Conservation (phyloP, 2,113 vertebrate species). For the Oenanthe oenanthe region DNA sequence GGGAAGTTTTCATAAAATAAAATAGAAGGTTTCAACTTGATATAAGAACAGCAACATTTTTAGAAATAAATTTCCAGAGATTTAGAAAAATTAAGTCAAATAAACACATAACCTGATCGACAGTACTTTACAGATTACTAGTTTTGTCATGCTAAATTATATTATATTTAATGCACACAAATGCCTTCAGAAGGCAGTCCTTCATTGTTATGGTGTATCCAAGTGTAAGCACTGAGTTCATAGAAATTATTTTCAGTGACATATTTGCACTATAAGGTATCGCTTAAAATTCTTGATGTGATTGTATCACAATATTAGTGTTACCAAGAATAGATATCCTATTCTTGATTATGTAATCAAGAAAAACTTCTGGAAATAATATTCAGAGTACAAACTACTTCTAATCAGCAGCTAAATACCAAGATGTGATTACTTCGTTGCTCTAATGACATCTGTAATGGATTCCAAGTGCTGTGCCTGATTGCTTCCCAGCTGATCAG, state of each 20-base stretch:
- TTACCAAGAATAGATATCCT: conserved; percentile 34
- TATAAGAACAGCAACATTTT: background rate
- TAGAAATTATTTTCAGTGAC: background rate
- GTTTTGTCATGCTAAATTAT: background rate
- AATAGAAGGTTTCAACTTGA: background rate
- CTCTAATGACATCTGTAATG: conserved; percentile 62
- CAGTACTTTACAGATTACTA: background rate
- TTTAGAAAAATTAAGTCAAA: background rate
- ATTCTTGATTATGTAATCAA: conserved; percentile 71
- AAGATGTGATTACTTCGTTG: conserved; percentile 69
- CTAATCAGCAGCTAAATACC: conserved; percentile 74
- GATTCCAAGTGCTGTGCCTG: conserved; percentile 62
- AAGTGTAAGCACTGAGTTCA: background rate
- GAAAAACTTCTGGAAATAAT: conserved; percentile 63
- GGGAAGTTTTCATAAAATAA: background rate
- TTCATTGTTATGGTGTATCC: background rate
- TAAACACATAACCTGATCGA: background rate
- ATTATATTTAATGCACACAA: background rate
- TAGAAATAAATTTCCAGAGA: background rate
- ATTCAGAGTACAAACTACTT: conserved; percentile 65
- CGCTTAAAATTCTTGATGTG: background rate
- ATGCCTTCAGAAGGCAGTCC: background rate
- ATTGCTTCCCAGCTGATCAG: conserved; percentile 63
- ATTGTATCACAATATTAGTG: background rate
- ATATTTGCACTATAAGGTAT: background rate